Base-by-base conservation (phyloP, 2,113 vertebrate species). In the Penelope pileata region DNA sequence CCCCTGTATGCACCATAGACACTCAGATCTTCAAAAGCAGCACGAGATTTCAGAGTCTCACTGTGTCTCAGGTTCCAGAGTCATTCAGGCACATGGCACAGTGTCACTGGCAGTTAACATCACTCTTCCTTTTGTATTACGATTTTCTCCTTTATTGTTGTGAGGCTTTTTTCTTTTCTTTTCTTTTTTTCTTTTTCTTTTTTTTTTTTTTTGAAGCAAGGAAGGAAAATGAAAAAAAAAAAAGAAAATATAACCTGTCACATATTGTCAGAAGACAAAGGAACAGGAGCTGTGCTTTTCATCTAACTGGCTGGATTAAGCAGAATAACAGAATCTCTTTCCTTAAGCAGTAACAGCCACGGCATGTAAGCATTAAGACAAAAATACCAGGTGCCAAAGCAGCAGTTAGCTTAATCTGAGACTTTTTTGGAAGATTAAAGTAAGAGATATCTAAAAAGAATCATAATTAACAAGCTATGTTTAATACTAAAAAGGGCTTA, bases 401-500 rank as follows among this genome's bases (percentile, higher is more conserved):
- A 78, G 43, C 45, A 74, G 50, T 74, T 84, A 91, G 78, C 93
- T 93, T 93, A 88, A 86, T 88, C 82, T 23, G 23, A 94, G 66
- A 77, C n/a, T 70, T 93, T 93, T 96, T 53, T 34, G 88, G 75
- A 88, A 74, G 72, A 79, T 60, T 69, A 94, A 91, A 89, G 75
- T 13, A 90, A 88, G 84, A 85, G 47, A 36, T 34, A 27, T 81
- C 38, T 90, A 72, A 70, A 88, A 90, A 81, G 69, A 83, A 92
- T 54, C 56, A 66, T 66, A 91, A 95, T 76, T 83, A 86, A 83
- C 43, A 96, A 93, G 51, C 77, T 51, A 32, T 56, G 91, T 91
- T 90, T 82, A 91, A 77, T 51, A 83, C 69, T 80, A 64, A 94
- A 93, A 92, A 86, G 78, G 93, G 53, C 78, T 74, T 74, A 94